Evolutionary conservation across 2,888 invertebrate species (phyloP).

Genomic region (Spisula solida): DNA sequence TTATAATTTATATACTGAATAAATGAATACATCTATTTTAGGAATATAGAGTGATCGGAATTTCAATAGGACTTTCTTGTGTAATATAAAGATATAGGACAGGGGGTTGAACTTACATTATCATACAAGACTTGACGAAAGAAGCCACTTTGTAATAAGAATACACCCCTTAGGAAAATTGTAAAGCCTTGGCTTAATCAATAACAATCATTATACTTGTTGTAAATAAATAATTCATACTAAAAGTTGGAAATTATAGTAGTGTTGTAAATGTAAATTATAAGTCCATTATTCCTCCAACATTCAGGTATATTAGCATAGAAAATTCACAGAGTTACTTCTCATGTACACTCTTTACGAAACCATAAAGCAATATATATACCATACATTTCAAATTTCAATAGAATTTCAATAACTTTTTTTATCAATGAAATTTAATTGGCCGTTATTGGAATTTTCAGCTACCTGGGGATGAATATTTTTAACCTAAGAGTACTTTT

Average conservation of each 20-base stretch:
- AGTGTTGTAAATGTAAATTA: neutral
- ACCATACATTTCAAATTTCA: too few species aligned
- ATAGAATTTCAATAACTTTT: too few species aligned
- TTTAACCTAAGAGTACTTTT: too few species aligned
- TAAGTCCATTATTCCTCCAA: neutral
- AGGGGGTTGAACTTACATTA: neutral
- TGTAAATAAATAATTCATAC: neutral
- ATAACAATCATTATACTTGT: too few species aligned
- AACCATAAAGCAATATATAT: too few species aligned
- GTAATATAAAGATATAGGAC: neutral
- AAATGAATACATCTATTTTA: neutral
- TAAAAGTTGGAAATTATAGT: neutral
- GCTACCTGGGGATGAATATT: too few species aligned
- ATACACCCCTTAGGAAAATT: neutral
- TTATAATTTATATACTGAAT: constrained; percentile 8
- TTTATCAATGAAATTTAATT: too few species aligned
- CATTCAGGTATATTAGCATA: neutral
- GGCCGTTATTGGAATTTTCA: too few species aligned
- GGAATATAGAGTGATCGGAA: neutral
- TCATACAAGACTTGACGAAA: neutral
- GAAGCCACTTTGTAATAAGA: neutral
- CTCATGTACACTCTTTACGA: neutral
- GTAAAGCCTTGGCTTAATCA: neutral
- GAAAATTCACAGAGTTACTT: neutral
- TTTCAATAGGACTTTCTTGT: neutral